Base-by-base conservation (phyloP, 1,140 invertebrate genomes). In the Tetramorium parvispinum region DNA sequence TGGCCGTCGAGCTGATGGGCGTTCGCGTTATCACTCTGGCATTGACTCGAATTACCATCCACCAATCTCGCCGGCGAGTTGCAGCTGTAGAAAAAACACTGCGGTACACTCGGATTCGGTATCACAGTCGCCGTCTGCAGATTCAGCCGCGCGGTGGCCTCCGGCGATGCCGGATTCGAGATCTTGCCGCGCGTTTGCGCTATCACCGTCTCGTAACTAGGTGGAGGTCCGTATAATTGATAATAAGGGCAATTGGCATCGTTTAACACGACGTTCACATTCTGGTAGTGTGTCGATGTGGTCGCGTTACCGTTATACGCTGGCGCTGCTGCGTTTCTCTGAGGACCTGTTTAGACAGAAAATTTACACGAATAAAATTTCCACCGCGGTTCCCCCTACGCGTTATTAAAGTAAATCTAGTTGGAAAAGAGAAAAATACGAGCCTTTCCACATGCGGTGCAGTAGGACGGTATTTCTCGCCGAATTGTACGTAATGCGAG, bases 151-250 rank as follows among this genome's bases (percentile, higher is more conserved):
- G 88, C 21, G 37, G 21, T 37, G 6, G 92, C 85, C 53, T 95
- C 92, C 32, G 93, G 91, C 11, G 94, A 93, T 49, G 92, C 89
- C 2, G 94, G 91, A 66, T 65, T 88, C 1, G 91, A 87, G 2
- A 92, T 82, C 71, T 95, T 95, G 24, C 93, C 92, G 5, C 94
- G 93, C 7, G 93, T 92, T 75, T 95, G 94, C 2, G 94, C 94
- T 46, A 96, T 95, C 21, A 96, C 95, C 73, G 95, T 95, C 73
- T 96, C 95, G 85, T 96, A 96, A 85, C 95, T 96, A 18, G 95
- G 95, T 10, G 95, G 95, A 40, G 95, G 95, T 59, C 95, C 95
- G 73, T 95, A 95, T 11, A 95, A 87, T 81, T 95, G 94, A 77
- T 95, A 95, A 68, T 95, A 95, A 27, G 95, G 95, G 63, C 94